phyloP scores from a whole-genome alignment of 2,113 vertebrate species.

The Phylloscopus whistleri region DNA sequence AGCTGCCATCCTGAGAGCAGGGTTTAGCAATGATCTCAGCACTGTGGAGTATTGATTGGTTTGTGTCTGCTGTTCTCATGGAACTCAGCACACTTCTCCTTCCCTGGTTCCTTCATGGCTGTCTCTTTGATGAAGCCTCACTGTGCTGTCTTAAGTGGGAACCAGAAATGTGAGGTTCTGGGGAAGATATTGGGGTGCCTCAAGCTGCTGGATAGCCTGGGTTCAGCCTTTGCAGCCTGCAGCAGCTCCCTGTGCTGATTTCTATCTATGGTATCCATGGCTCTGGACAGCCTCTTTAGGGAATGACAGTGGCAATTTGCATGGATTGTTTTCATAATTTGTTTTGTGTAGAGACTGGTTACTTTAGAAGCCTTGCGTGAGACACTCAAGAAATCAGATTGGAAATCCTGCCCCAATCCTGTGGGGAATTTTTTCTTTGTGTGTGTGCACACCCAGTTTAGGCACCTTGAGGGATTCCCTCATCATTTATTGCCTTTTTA shows the following conservation, averaged over 20 bases:
- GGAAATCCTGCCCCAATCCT: neutral
- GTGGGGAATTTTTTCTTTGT: neutral
- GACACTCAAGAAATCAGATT: neutral
- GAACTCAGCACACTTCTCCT: neutral
- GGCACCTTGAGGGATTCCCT: neutral
- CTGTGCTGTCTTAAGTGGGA: neutral
- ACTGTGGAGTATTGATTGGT: neutral
- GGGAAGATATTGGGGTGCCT: neutral
- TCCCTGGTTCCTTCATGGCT: neutral
- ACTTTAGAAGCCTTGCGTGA: neutral
- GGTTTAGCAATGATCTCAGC: neutral
- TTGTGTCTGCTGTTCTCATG: accelerated
- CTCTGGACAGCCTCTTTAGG: neutral
- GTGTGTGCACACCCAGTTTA: neutral
- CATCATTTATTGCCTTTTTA: neutral
- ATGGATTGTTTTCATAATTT: neutral
- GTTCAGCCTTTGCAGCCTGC: neutral
- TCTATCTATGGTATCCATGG: accelerated
- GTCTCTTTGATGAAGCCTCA: neutral
- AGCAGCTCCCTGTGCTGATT: neutral
- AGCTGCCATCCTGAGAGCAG: neutral
- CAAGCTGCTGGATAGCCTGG: accelerated
- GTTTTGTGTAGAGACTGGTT: neutral
- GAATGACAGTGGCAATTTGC: neutral
- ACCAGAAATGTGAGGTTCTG: neutral